These are phyloP conservation scores for Botrylloides violaceus DNA, from an alignment of 23 tunicate species.

Conservation along the genomic window DNA sequence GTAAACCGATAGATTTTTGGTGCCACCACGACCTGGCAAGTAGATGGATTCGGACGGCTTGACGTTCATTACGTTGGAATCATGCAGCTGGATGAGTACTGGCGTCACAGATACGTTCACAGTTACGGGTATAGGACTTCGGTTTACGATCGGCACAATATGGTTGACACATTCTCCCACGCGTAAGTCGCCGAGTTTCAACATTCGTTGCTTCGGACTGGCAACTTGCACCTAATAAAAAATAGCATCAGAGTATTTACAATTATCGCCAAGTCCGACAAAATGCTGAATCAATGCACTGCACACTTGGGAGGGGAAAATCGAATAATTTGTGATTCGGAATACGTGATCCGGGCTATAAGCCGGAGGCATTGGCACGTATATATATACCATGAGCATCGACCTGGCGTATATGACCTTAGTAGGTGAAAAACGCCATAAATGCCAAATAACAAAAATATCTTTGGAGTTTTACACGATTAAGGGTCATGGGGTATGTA, in stretches of 20 bases:
- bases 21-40: constrained; percentile 55
- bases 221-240: constrained; percentile 60
- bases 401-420: no score
- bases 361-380: no score
- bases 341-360: no score
- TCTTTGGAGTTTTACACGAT: no score
- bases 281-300: no score
- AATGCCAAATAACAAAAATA: no score
- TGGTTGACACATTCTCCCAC: constrained; percentile 75
- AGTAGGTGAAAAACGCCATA: no score
- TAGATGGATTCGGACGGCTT: constrained; percentile 60
- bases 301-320: no score
- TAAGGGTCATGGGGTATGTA: no score
- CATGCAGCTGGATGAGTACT: constrained; percentile 52
- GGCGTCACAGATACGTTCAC: constrained; percentile 65
- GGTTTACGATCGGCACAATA: constrained; percentile 80
- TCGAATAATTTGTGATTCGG: no score
- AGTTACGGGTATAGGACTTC: constrained; percentile 59
- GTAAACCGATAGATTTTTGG: constrained; percentile 49
- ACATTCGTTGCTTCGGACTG: constrained; percentile 57
- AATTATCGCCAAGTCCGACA: no score
- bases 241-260: neutral
- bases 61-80: constrained; percentile 46
- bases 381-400: no score
- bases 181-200: constrained; percentile 75